Conservation (phyloP, 2,113 vertebrate genomes). For the Sarotherodon lohbergeri region DNA sequence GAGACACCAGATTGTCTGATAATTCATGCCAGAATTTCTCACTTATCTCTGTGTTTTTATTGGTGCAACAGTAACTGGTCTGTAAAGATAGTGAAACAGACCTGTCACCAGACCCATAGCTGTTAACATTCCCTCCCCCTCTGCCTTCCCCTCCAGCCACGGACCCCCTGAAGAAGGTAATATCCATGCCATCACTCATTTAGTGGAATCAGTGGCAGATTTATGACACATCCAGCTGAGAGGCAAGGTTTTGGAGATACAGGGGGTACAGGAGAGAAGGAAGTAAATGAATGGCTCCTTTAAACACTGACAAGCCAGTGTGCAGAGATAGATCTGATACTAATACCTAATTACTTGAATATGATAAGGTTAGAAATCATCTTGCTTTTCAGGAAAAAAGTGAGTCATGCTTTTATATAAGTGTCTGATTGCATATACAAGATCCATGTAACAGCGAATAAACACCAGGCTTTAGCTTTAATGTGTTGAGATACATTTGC, state of each 20-base stretch:
- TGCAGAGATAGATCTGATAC: background rate
- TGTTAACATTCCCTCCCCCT: background rate
- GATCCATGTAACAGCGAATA: background rate
- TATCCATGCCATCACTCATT: slow-evolving; percentile 66
- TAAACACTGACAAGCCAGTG: slow-evolving; percentile 7
- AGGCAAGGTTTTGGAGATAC: slow-evolving; percentile 50
- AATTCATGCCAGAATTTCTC: background rate
- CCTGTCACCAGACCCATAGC: background rate
- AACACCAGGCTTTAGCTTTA: background rate
- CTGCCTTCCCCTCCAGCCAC: background rate
- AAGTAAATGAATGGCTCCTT: slow-evolving; percentile 21
- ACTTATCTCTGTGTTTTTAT: background rate
- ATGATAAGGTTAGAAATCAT: slow-evolving; percentile 20
- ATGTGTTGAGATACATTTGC: slow-evolving; percentile 46
- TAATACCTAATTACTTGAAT: slow-evolving; percentile 34
- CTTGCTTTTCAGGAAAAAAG: background rate
- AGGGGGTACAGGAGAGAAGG: slow-evolving; percentile 29
- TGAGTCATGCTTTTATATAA: background rate
- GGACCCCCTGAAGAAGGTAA: slow-evolving; percentile 54
- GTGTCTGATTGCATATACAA: background rate
- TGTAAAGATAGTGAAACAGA: background rate
- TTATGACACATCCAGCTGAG: slow-evolving; percentile 72
- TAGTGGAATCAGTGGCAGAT: slow-evolving; percentile 59
- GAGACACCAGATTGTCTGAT: background rate
- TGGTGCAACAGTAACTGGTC: background rate